Base-by-base conservation (phyloP, 2,113 vertebrate genomes). In the Psammodynastes pulverulentus region DNA sequence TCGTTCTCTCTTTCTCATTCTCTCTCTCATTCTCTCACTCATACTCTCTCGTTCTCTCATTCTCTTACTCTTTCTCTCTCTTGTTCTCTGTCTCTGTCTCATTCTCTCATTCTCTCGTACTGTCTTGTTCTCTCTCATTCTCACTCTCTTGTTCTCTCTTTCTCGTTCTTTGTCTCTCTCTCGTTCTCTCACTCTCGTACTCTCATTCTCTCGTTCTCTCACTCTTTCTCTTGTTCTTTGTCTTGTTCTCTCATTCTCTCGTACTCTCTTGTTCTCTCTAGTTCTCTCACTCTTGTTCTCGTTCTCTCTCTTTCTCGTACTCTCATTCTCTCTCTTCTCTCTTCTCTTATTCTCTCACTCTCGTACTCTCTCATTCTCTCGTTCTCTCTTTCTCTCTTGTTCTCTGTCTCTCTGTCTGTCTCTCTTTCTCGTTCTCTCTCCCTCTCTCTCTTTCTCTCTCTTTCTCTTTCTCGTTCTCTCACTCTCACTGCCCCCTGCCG, bases 1-100 rank as follows among this genome's bases (percentile, higher is more conserved):
- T 19, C 4, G 1, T 23, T 39, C 17, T 17, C 3, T 72, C 13
- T 34, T 15, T 1, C 15, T 48, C 21, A n/a, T n/a, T 26, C 3
- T 24, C n/a, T 3, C 4, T 1, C 4, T n/a, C n/a, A n/a, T n/a
- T n/a, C n/a, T n/a, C n/a, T n/a, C n/a, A n/a, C n/a, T n/a, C n/a
- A n/a, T n/a, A n/a, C 17, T 53, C 5, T 53, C 52, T 21, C 52
- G 0, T 53, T 54, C 45, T 54, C 4, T 19, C 21, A 21, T 1
- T 21, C 17, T 53, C n/a, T n/a, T n/a, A n/a, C 52, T 6, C 19
- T 0, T 21, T 54, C 23, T 54, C 13, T 19, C 6, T 39, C n/a
- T n/a, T n/a, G n/a, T n/a, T n/a, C n/a, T 45, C 19, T 1, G 1
- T 45, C 17, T 9, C 5, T 23, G 1, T 3, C 1, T 43, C 3